Conservation (phyloP, 2,113 vertebrate species). For the Dicerorhinus sumatrensis region DNA sequence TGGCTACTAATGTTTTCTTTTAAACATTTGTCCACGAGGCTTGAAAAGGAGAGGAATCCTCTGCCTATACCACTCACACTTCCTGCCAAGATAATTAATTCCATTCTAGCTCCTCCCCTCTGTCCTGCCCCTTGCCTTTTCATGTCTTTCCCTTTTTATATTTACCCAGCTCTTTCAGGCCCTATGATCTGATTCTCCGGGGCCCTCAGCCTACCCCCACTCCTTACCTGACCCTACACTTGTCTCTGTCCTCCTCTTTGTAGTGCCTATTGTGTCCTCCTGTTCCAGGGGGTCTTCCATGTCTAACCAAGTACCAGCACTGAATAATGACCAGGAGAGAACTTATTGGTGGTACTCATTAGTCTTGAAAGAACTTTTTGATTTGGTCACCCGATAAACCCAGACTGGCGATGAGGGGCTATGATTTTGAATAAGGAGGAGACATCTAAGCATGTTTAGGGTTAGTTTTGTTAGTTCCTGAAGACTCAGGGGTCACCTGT, state of each 20-base stretch:
- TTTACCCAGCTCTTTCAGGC: neutral
- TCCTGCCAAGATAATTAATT: slow-evolving; percentile 26
- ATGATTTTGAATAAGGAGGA: neutral
- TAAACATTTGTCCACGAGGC: neutral
- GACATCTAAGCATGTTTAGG: neutral
- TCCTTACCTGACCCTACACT: neutral
- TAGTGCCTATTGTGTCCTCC: neutral
- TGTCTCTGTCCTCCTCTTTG: neutral
- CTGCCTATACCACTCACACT: neutral
- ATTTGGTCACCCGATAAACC: neutral
- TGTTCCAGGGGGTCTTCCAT: neutral
- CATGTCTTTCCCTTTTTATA: neutral
- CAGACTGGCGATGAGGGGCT: neutral
- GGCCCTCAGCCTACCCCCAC: neutral
- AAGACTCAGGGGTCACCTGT: neutral
- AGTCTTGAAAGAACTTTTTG: neutral
- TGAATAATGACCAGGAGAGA: neutral
- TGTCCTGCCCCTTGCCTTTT: neutral
- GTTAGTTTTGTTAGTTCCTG: neutral
- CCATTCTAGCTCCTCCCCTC: neutral
- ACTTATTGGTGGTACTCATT: neutral
- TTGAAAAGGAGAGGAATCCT: neutral
- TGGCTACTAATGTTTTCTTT: slow-evolving; percentile 31
- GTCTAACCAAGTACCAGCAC: neutral
- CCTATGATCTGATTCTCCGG: neutral